phyloP scores from a whole-genome alignment of 2,888 invertebrate species.

The Polydrusus cervinus region DNA sequence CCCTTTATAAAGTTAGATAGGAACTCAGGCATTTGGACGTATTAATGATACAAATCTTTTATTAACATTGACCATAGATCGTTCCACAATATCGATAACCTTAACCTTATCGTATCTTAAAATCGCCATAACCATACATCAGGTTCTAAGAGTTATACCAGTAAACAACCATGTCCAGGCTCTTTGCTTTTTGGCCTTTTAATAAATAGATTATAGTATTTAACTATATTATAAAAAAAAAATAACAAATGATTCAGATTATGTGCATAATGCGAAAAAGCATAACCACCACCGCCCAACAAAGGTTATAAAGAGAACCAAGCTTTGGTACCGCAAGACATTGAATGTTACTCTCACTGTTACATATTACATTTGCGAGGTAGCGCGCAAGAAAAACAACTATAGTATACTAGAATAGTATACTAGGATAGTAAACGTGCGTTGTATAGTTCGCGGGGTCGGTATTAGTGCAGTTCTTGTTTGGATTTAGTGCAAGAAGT shows the following conservation, averaged over 20 bases:
- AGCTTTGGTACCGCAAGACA: constrained; percentile 52
- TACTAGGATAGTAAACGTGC: constrained; percentile 20
- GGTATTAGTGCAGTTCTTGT: constrained; percentile 24
- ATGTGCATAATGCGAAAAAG: constrained; percentile 35
- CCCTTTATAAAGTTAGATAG: too few species aligned
- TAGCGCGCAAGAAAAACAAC: constrained; percentile 34
- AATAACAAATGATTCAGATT: constrained; percentile 46
- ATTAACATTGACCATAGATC: background rate
- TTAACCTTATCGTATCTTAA: constrained; percentile 22
- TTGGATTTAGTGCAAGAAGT: constrained; percentile 39
- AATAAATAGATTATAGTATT: constrained; percentile 39
- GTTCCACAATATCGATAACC: constrained; percentile 4
- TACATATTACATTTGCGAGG: constrained; percentile 50
- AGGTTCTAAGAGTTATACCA: background rate
- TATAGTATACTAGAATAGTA: constrained; percentile 22
- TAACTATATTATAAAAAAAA: constrained; percentile 37
- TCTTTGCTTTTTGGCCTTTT: constrained; percentile 42
- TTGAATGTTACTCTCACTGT: constrained; percentile 59
- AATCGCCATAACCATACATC: constrained; percentile 10
- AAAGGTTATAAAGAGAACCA: constrained; percentile 60
- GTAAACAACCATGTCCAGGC: background rate
- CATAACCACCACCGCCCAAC: constrained; percentile 51
- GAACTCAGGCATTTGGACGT: too few species aligned
- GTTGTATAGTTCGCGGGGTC: constrained; percentile 18
- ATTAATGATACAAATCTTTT: too few species aligned